Conservation (phyloP, 1,140 invertebrate species). For the Vanessa atalanta region DNA sequence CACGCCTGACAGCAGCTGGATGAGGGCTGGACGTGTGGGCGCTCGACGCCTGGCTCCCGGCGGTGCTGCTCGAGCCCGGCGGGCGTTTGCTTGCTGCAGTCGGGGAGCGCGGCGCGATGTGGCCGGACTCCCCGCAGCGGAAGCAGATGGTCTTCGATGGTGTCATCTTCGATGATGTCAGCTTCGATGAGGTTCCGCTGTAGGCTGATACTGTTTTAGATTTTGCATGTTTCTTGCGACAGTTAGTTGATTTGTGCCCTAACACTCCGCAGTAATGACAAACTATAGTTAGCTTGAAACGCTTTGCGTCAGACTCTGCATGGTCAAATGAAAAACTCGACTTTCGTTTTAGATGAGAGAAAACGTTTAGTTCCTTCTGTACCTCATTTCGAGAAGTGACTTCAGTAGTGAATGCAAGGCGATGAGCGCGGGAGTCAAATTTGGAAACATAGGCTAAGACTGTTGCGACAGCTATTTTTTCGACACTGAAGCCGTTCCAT, state of each 20-base stretch:
- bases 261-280: constrained; percentile 8
- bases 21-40: no score
- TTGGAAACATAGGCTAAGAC: constrained; percentile 34
- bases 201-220: not conserved
- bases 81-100: no score
- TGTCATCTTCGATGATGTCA: no score
- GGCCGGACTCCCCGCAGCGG: constrained; percentile 5
- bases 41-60: not conserved
- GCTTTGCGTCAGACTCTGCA: constrained; percentile 3
- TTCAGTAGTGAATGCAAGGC: constrained; percentile 34
- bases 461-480: constrained; percentile 35
- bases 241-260: constrained; percentile 4
- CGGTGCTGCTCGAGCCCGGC: no score
- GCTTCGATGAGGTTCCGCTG: not conserved
- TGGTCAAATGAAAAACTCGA: constrained; percentile 1
- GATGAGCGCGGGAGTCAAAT: constrained; percentile 29
- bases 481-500: constrained; percentile 26
- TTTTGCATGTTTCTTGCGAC: constrained; percentile 3
- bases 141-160: constrained; percentile 9
- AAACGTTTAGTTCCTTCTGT: constrained; percentile 32
- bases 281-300: not conserved
- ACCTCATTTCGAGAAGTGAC: constrained; percentile 16
- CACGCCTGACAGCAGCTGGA: no score
- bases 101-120: constrained; percentile 5
- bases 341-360: not conserved